Conservation (phyloP, 2,888 invertebrate species). For the Melanostoma mellinum region DNA sequence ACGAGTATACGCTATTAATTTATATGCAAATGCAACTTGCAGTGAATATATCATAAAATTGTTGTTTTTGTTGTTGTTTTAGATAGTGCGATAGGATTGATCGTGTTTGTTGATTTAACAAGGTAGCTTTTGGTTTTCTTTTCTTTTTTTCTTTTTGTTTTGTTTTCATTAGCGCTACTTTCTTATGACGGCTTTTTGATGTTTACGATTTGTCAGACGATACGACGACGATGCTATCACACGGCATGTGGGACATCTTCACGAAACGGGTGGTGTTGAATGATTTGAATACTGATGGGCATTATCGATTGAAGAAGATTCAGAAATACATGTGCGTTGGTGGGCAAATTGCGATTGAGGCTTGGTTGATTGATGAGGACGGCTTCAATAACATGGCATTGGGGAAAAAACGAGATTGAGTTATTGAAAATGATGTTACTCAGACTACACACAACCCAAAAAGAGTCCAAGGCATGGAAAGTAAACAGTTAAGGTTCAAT, state of each 20-base stretch:
- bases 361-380: constrained; percentile 11
- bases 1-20: constrained; percentile 38
- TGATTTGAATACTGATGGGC: constrained; percentile 44
- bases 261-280: constrained; percentile 26
- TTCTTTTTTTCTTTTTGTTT: constrained; percentile 19
- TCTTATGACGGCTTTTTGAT: constrained; percentile 49
- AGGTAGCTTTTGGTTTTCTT: constrained; percentile 51
- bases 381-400: constrained; percentile 14
- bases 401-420: not conserved
- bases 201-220: constrained; percentile 70
- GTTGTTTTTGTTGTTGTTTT: constrained; percentile 12
- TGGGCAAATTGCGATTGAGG: constrained; percentile 1
- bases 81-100: constrained; percentile 30
- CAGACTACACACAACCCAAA: too few species aligned
- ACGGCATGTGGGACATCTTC: constrained; percentile 50
- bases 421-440: too few species aligned
- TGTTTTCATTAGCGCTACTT: not conserved
- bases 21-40: constrained; percentile 57
- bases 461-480: too few species aligned
- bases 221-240: constrained; percentile 43
- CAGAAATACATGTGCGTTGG: not conserved
- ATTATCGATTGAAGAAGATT: constrained; percentile 1
- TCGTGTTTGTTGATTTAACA: constrained; percentile 60
- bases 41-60: constrained; percentile 41
- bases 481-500: too few species aligned